A percentile compares a stretch with the other conserved stretches of the same genome.
Evolutionary conservation across 2,797 vertebrate genomes (phyloP).

Genomic region (Danio albolineatus): DNA sequence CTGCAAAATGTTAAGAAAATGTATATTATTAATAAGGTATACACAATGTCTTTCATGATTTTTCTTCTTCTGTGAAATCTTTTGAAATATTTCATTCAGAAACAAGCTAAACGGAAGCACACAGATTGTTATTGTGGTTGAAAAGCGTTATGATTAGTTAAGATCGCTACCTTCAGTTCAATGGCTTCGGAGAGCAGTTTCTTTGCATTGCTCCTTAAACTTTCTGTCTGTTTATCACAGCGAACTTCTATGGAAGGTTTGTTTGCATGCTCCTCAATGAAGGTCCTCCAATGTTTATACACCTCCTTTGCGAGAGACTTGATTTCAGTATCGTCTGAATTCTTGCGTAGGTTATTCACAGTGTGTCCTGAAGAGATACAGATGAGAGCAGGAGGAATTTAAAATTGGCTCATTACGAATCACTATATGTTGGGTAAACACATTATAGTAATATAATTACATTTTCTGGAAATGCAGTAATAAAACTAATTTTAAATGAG

Average conservation of each 20-base stretch:
- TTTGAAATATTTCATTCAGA: too few species aligned
- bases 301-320: constrained; percentile 84
- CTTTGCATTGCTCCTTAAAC: constrained; percentile 85
- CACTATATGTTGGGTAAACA: too few species aligned
- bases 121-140: background rate
- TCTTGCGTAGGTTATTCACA: constrained; percentile 87
- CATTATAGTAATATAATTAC: too few species aligned
- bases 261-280: constrained; percentile 85
- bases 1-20: constrained; percentile 72
- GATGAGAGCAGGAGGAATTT: background rate
- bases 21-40: too few species aligned
- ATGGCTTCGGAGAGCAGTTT: constrained; percentile 87
- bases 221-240: constrained; percentile 88
- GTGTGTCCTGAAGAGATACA: constrained; percentile 78
- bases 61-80: too few species aligned
- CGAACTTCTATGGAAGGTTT: constrained; percentile 92
- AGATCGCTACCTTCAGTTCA: constrained; percentile 82
- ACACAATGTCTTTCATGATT: too few species aligned
- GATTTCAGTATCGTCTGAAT: constrained; percentile 84
- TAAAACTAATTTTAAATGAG: too few species aligned
- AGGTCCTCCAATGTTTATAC: constrained; percentile 87
- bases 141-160: background rate
- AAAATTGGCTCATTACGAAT: too few species aligned
- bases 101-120: background rate
- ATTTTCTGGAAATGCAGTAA: too few species aligned